phyloP scores from a whole-genome alignment of 1,140 invertebrate genomes.

The Harlomillsia oculata region DNA sequence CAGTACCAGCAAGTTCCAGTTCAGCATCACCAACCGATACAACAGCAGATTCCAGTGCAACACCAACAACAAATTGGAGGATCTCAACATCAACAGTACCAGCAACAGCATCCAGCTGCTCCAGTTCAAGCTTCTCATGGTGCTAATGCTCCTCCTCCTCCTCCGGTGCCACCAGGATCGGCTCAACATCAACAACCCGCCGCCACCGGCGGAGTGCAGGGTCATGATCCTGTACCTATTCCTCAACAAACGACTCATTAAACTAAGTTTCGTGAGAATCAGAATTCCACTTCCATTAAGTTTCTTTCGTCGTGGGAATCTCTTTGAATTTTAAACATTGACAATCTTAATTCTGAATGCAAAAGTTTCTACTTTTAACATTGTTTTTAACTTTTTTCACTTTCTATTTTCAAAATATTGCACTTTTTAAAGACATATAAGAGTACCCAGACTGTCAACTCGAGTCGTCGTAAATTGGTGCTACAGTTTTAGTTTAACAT shows the following conservation, averaged over 20 bases:
- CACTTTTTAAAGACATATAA: too few species aligned
- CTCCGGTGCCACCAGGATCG: not conserved
- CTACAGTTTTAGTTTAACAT: too few species aligned
- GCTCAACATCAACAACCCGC: not conserved
- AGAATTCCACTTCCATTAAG: not conserved
- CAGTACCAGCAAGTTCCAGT: conserved; percentile 30
- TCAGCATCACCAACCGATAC: conserved; percentile 13
- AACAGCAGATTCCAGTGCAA: conserved; percentile 7
- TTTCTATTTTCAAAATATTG: too few species aligned
- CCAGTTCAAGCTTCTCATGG: not conserved
- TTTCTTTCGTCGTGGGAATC: too few species aligned
- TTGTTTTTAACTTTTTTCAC: too few species aligned
- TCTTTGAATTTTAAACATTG: too few species aligned
- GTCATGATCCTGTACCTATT: not conserved
- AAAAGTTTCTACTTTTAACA: too few species aligned
- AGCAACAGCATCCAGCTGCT: conserved; percentile 14
- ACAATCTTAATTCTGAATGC: too few species aligned
- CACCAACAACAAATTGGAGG: conserved; percentile 12
- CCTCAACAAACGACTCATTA: not conserved
- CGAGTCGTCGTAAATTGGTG: too few species aligned
- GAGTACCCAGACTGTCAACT: too few species aligned
- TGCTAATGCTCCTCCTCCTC: not conserved
- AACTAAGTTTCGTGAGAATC: not conserved
- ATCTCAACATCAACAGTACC: conserved; percentile 6
- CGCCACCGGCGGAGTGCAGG: not conserved